These are phyloP conservation scores for Sisyra nigra DNA, from an alignment of 2,888 invertebrate species.

Conservation along the genomic window DNA sequence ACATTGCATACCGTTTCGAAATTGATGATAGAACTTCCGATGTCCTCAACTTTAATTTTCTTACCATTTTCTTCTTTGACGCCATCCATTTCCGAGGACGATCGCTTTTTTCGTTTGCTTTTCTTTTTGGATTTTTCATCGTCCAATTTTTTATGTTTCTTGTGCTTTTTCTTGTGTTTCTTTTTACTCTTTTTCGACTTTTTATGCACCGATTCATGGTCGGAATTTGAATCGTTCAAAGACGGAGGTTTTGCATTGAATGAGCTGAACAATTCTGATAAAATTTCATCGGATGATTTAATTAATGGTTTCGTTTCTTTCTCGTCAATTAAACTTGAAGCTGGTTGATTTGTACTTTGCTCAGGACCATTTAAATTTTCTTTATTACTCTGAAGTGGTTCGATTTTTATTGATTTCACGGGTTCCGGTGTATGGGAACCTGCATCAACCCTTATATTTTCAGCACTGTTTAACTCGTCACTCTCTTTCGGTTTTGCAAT, in stretches of 20 bases:
- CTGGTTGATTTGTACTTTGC: no score
- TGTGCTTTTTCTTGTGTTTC: slow-evolving; percentile 43
- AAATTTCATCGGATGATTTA: slow-evolving; percentile 63
- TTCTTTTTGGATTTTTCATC: slow-evolving; percentile 26
- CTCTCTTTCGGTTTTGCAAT: no score
- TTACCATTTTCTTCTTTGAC: neutral
- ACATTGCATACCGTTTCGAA: neutral
- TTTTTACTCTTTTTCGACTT: slow-evolving; percentile 39
- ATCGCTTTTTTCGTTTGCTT: slow-evolving; percentile 23
- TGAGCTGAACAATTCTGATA: slow-evolving; percentile 65
- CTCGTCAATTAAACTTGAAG: neutral
- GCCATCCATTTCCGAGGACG: slow-evolving; percentile 10
- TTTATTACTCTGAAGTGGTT: no score
- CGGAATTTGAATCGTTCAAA: slow-evolving; percentile 18
- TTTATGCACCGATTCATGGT: slow-evolving; percentile 28
- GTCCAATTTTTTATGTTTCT: slow-evolving; percentile 27
- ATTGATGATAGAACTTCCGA: neutral
- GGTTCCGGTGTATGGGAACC: no score
- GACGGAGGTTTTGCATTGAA: slow-evolving; percentile 56
- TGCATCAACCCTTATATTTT: no score
- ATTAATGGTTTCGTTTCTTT: slow-evolving; percentile 19
- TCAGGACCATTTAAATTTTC: no score
- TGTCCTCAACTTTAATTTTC: slow-evolving; percentile 5
- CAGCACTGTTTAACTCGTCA: no score
- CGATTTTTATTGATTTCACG: no score